Evolutionary conservation across 1,140 invertebrate species (phyloP).

Genomic region (Berghia stephanieae): DNA sequence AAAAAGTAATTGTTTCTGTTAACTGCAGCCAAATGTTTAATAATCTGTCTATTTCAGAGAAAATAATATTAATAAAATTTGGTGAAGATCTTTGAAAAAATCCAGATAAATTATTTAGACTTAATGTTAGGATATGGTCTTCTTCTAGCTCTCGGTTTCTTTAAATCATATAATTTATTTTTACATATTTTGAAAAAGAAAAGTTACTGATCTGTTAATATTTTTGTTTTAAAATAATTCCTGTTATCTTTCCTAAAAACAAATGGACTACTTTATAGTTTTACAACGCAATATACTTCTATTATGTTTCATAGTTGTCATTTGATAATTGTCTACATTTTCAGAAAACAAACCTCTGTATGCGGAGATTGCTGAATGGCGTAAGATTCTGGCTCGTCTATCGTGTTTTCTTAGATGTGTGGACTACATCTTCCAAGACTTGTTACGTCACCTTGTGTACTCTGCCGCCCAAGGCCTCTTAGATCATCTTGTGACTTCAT

Average conservation of each 20-base stretch:
- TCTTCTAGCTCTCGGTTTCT: too few species aligned
- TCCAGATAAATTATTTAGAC: too few species aligned
- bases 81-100: too few species aligned
- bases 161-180: too few species aligned
- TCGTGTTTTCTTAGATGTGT: slow-evolving; percentile 59
- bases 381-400: slow-evolving; percentile 61
- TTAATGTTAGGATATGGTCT: too few species aligned
- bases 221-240: background rate
- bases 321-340: slow-evolving; percentile 2
- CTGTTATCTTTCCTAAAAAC: too few species aligned
- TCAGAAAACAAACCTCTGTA: slow-evolving; percentile 58
- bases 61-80: too few species aligned
- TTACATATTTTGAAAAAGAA: too few species aligned
- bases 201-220: background rate
- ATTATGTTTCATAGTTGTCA: background rate
- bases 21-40: background rate
- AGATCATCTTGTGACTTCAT: slow-evolving; percentile 58
- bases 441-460: slow-evolving; percentile 61
- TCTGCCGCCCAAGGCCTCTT: slow-evolving; percentile 56
- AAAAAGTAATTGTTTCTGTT: slow-evolving; percentile 36
- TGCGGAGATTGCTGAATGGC: slow-evolving; percentile 64
- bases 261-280: too few species aligned
- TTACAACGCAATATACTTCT: background rate
- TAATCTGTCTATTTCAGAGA: too few species aligned
- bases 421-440: slow-evolving; percentile 61